Evolutionary conservation across 2,113 vertebrate genomes (phyloP).

Genomic region (Anguilla rostrata): DNA sequence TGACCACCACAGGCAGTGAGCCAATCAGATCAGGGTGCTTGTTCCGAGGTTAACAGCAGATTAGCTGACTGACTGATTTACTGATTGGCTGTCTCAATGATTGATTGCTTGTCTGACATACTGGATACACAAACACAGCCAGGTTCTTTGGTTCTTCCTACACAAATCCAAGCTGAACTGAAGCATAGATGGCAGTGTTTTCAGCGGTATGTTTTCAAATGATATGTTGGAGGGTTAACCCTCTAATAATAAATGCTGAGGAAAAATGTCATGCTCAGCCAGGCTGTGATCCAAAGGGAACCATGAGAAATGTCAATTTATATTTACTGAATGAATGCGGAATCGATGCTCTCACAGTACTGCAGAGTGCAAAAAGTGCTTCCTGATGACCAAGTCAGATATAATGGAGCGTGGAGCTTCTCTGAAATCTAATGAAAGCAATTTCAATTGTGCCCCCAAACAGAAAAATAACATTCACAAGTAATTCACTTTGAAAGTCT

Average conservation of each 20-base stretch:
- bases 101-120: neutral
- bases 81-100: neutral
- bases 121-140: neutral
- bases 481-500: neutral
- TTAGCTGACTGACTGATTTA: neutral
- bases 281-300: neutral
- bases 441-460: neutral
- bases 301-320: neutral
- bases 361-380: neutral
- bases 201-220: too few relatives aligned
- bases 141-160: neutral
- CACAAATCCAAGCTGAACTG: neutral
- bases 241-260: neutral
- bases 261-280: neutral
- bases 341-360: neutral
- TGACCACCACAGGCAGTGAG: neutral
- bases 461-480: neutral
- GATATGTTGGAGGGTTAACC: neutral
- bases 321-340: neutral
- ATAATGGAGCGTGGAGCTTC: neutral
- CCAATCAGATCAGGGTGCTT: neutral
- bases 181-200: neutral
- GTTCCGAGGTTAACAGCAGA: neutral
- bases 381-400: neutral
- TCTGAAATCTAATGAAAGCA: neutral